Conservation (phyloP, 2,113 vertebrate genomes). For the Saimiri boliviensis region DNA sequence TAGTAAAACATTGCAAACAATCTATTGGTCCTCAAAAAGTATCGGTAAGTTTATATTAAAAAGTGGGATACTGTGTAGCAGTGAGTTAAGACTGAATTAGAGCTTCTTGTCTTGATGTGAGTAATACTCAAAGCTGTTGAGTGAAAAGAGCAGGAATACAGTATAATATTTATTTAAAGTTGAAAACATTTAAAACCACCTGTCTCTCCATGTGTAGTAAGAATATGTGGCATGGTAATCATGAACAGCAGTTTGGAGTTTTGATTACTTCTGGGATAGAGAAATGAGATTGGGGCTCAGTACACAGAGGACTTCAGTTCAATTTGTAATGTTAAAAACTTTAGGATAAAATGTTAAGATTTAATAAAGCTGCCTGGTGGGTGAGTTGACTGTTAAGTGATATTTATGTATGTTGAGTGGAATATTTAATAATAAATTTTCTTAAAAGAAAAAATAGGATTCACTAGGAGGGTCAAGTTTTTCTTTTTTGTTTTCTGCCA, state of each 20-base stretch:
- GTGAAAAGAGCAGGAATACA: background rate
- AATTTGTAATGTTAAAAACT: constrained; percentile 33
- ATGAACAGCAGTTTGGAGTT: background rate
- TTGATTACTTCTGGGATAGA: background rate
- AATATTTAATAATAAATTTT: constrained; percentile 49
- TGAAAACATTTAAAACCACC: background rate
- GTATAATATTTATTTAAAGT: background rate
- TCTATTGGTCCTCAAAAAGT: background rate
- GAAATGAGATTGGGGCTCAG: background rate
- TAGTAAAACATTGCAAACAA: background rate
- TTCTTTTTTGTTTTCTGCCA: background rate
- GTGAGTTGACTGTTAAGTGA: background rate
- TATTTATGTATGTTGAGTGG: constrained; percentile 8
- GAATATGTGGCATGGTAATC: background rate
- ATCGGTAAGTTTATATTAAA: constrained; percentile 28
- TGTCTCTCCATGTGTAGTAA: background rate
- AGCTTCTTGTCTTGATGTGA: background rate
- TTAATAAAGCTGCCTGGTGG: background rate
- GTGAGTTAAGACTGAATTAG: background rate
- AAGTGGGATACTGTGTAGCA: background rate
- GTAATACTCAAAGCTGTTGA: background rate
- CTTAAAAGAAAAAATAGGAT: background rate
- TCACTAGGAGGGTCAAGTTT: background rate
- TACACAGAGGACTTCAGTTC: background rate
- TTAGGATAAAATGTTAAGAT: background rate